Conservation (phyloP, 35 echinoderm and acorn worm genomes). For the Apostichopus japonicus region DNA sequence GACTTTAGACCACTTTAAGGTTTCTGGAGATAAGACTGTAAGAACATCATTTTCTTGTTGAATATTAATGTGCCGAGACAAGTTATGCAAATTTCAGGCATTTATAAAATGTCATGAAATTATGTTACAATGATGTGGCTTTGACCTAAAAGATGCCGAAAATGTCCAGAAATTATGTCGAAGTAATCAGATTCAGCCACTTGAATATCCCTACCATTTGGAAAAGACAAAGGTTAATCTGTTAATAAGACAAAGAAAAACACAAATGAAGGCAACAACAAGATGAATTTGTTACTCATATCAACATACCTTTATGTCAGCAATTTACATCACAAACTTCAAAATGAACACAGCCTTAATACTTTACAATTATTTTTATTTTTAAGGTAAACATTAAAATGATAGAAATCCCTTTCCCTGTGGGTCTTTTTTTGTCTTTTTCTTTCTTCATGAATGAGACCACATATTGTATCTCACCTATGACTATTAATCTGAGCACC, state of each 20-base stretch:
- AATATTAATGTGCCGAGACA: too few species aligned
- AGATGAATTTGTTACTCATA: slow-evolving; percentile 15
- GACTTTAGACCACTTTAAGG: too few species aligned
- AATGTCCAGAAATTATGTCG: too few species aligned
- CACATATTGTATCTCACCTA: too few species aligned
- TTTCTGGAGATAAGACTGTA: too few species aligned
- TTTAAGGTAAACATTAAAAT: slow-evolving; percentile 30
- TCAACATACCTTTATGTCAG: slow-evolving; percentile 45
- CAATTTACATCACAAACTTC: slow-evolving; percentile 47
- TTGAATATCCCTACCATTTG: neutral
- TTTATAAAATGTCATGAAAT: too few species aligned
- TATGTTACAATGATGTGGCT: too few species aligned
- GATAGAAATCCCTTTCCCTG: slow-evolving; percentile 7
- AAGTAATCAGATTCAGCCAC: neutral
- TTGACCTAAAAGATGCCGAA: too few species aligned
- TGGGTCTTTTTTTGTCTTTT: neutral
- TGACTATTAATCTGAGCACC: neutral
- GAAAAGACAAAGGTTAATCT: too few species aligned
- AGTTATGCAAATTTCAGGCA: too few species aligned
- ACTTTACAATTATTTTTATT: slow-evolving; percentile 34
- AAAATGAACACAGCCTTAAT: slow-evolving; percentile 42
- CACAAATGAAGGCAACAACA: neutral
- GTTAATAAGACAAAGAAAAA: neutral
- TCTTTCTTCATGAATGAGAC: neutral
- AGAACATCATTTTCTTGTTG: too few species aligned